These are phyloP conservation scores for Amphipoea oculea DNA, from an alignment of 2,888 invertebrate species.

Conservation along the genomic window DNA sequence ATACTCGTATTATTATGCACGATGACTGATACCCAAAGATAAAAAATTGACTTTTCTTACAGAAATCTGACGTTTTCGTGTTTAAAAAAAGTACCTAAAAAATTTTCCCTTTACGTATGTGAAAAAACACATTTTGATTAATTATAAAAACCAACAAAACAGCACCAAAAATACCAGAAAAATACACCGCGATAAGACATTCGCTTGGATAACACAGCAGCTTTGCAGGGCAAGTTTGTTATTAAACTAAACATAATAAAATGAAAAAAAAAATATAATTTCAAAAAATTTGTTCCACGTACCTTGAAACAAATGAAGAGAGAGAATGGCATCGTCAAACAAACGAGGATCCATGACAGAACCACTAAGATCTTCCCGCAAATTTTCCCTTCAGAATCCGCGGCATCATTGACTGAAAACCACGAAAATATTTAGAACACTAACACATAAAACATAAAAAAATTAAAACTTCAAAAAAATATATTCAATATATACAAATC, in stretches of 20 bases:
- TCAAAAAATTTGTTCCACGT: conserved; percentile 72
- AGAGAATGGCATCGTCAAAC: conserved; percentile 97
- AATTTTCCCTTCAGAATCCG: conserved; percentile 92
- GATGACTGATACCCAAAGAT: neutral
- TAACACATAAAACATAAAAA: neutral
- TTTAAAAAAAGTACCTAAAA: neutral
- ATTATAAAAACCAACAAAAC: neutral
- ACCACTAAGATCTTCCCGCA: conserved; percentile 96
- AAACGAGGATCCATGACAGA: conserved; percentile 95
- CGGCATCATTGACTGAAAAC: conserved; percentile 90
- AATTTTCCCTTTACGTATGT: no score
- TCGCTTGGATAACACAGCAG: conserved; percentile 9
- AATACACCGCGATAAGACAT: neutral
- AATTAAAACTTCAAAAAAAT: neutral
- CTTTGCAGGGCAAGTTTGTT: neutral
- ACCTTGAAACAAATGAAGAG: conserved; percentile 98
- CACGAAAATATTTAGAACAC: conserved; percentile 33
- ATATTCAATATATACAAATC: conserved; percentile 19
- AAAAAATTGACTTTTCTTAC: neutral
- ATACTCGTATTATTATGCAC: no score
- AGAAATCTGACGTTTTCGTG: neutral
- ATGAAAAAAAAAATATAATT: neutral
- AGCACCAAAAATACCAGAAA: neutral
- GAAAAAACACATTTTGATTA: no score
- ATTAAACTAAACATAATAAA: neutral